These are phyloP conservation scores for Zaprionus bogoriensis DNA, from an alignment of 2,888 invertebrate genomes.

Conservation along the genomic window DNA sequence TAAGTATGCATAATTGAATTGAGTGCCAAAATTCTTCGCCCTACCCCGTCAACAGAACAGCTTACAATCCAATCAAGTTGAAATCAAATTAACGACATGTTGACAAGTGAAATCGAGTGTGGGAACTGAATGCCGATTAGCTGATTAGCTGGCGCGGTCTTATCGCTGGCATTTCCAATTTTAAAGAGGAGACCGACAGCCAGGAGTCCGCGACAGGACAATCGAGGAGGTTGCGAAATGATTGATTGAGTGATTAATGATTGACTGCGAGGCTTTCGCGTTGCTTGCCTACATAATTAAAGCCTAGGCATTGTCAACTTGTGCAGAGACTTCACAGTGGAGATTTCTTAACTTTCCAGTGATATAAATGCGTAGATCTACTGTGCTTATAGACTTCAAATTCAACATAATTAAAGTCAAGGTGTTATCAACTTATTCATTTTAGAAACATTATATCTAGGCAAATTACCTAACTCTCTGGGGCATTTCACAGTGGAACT, in stretches of 20 bases:
- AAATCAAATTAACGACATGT: conserved; percentile 80
- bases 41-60: no score
- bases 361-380: no score
- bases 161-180: conserved; percentile 41
- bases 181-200: conserved; percentile 15
- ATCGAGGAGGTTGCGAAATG: conserved; percentile 50
- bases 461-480: no score
- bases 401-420: no score
- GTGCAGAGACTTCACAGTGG: conserved; percentile 56
- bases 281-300: conserved; percentile 52
- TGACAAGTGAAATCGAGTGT: conserved; percentile 79
- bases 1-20: neutral
- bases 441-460: no score
- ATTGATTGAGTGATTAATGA: conserved; percentile 82
- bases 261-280: conserved; percentile 36
- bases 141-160: conserved; percentile 30
- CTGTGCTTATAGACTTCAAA: no score
- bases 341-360: no score
- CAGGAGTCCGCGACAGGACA: conserved; percentile 24
- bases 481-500: no score
- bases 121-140: conserved; percentile 56
- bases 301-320: conserved; percentile 33
- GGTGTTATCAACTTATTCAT: no score
- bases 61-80: no score
- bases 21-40: neutral